Conservation (phyloP, 2,113 vertebrate genomes). For the Grammomys dolichurus region DNA sequence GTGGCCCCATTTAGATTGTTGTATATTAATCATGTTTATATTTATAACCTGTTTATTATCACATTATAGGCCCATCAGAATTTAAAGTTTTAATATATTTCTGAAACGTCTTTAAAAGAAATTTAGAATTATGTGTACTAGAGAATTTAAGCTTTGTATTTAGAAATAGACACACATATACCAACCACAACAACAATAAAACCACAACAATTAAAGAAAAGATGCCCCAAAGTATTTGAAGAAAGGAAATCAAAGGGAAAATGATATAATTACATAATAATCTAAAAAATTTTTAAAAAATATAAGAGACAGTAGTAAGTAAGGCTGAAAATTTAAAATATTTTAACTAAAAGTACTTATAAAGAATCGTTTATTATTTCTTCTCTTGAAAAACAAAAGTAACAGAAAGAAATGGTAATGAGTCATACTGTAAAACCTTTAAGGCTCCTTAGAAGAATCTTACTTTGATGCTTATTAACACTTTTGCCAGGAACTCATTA, state of each 20-base stretch:
- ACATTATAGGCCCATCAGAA: neutral
- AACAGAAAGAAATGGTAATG: slow-evolving; percentile 22
- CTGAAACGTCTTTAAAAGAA: neutral
- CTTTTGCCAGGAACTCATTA: neutral
- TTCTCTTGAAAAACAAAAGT: slow-evolving; percentile 11
- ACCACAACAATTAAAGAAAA: neutral
- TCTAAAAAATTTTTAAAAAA: neutral
- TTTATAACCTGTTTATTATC: neutral
- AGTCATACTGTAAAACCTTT: neutral
- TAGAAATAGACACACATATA: neutral
- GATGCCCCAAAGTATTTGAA: neutral
- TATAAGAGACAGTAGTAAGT: neutral
- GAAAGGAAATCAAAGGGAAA: neutral
- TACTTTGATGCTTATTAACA: slow-evolving; percentile 7
- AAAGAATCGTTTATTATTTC: neutral
- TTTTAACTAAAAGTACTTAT: neutral
- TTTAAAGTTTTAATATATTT: neutral
- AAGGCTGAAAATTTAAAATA: neutral
- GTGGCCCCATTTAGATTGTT: neutral
- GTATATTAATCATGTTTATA: neutral
- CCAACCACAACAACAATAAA: neutral
- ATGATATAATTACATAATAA: neutral
- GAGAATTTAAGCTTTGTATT: neutral
- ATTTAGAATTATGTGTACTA: neutral
- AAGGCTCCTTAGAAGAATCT: neutral